Percentiles rank a stretch among this genome's conserved stretches.
Conservation (phyloP, 2,888 invertebrate species). For the Itoplectis maculator region DNA sequence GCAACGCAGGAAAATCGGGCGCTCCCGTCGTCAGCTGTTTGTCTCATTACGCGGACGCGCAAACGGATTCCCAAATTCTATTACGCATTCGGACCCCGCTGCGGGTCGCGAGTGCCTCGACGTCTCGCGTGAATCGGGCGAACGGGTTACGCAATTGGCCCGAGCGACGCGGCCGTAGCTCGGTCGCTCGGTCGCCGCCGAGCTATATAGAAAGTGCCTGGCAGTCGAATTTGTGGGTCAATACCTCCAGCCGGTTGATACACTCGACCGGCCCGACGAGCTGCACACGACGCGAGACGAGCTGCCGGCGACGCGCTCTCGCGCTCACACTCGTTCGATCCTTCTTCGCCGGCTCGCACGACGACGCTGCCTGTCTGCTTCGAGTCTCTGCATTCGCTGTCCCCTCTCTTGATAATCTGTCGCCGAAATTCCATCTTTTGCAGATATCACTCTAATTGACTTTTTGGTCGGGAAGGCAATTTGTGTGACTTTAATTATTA, state of each 20-base stretch:
- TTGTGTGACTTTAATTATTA: too few species aligned
- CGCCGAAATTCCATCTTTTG: too few species aligned
- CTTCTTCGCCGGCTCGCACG: not conserved
- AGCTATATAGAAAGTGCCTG: conserved; percentile 63
- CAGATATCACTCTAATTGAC: too few species aligned
- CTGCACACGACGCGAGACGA: conserved; percentile 28
- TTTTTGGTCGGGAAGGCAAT: too few species aligned
- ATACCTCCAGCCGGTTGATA: conserved; percentile 64
- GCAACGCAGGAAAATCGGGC: too few species aligned
- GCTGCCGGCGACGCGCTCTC: not conserved
- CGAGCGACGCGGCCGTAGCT: conserved; percentile 32
- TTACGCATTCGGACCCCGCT: not conserved
- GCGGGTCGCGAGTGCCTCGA: not conserved
- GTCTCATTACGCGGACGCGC: not conserved
- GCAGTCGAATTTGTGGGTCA: conserved; percentile 68
- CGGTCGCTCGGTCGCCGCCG: conserved; percentile 34
- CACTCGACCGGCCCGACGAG: conserved; percentile 32
- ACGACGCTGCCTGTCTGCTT: not conserved
- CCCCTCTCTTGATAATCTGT: too few species aligned
- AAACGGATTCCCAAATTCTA: conserved; percentile 1
- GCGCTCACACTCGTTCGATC: conserved; percentile 8
- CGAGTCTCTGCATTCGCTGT: not conserved
- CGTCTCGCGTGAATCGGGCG: conserved; percentile 52
- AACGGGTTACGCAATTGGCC: conserved; percentile 58
- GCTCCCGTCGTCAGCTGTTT: not conserved